These are phyloP conservation scores for Callithrix jacchus DNA, from an alignment of 2,113 vertebrate species.

Conservation along the genomic window DNA sequence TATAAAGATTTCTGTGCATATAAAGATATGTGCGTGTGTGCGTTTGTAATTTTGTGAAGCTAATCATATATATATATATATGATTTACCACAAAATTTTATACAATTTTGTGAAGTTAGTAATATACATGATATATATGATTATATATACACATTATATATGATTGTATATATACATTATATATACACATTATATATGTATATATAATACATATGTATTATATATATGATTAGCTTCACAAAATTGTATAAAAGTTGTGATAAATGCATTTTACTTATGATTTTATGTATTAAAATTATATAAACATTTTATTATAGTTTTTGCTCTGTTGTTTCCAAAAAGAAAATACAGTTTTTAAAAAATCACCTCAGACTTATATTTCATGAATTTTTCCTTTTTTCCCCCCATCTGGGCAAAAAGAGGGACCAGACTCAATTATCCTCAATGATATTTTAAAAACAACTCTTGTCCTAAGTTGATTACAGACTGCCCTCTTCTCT, in stretches of 20 bases:
- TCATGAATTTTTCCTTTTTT: not conserved
- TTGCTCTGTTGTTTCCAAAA: constrained; percentile 32
- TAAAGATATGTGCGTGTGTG: not conserved
- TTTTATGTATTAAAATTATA: constrained; percentile 16
- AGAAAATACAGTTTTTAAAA: not conserved
- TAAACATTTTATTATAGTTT: constrained; percentile 16
- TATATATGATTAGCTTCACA: not conserved
- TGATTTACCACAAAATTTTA: too few relatives aligned
- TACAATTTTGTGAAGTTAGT: too few relatives aligned
- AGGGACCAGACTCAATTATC: not conserved
- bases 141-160: too few relatives aligned
- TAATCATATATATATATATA: not conserved
- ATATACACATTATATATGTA: too few relatives aligned
- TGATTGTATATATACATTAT: too few relatives aligned
- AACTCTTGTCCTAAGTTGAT: not conserved
- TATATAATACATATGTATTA: fast-evolving
- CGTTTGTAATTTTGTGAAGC: too few relatives aligned
- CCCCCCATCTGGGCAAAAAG: not conserved
- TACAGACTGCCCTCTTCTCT: not conserved
- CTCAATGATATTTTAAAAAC: not conserved
- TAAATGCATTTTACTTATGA: not conserved
- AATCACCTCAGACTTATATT: not conserved
- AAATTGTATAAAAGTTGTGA: not conserved
- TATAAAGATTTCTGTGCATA: too few relatives aligned
- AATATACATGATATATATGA: too few relatives aligned